phyloP scores from a whole-genome alignment of 2,888 invertebrate species.

The Clusia tigrina region DNA sequence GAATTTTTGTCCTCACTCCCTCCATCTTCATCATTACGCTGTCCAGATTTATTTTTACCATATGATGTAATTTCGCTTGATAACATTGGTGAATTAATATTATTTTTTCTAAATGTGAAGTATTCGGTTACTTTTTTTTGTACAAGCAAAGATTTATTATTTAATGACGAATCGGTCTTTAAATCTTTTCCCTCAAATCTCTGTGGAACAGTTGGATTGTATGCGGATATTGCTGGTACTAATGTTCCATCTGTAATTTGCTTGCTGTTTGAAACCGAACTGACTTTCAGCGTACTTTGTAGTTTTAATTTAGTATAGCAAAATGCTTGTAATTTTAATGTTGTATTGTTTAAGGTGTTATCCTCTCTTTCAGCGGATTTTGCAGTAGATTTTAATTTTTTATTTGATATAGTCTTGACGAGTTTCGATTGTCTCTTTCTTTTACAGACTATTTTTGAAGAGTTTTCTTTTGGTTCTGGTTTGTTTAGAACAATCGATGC shows the following conservation, averaged over 20 bases:
- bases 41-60: background rate
- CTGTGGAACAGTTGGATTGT: no score
- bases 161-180: no score
- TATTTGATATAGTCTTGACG: slow-evolving; percentile 7
- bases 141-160: slow-evolving; percentile 3
- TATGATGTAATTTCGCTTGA: background rate
- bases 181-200: no score
- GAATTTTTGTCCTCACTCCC: no score
- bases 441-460: slow-evolving; percentile 11
- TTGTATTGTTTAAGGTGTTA: background rate
- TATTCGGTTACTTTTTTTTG: slow-evolving; percentile 26
- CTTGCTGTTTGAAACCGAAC: no score
- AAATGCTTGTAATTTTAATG: background rate
- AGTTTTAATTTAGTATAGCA: no score
- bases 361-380: background rate
- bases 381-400: slow-evolving; percentile 1
- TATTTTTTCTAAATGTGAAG: slow-evolving; percentile 11
- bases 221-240: no score
- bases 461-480: slow-evolving; percentile 10
- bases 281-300: no score
- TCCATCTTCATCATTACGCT: no score
- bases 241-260: no score
- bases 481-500: slow-evolving; percentile 31
- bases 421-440: slow-evolving; percentile 27
- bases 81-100: background rate